Evolutionary conservation across 2,888 invertebrate genomes (phyloP), one percentile per base, ranked within the genome.

Genomic region (Gortyna flavago): DNA sequence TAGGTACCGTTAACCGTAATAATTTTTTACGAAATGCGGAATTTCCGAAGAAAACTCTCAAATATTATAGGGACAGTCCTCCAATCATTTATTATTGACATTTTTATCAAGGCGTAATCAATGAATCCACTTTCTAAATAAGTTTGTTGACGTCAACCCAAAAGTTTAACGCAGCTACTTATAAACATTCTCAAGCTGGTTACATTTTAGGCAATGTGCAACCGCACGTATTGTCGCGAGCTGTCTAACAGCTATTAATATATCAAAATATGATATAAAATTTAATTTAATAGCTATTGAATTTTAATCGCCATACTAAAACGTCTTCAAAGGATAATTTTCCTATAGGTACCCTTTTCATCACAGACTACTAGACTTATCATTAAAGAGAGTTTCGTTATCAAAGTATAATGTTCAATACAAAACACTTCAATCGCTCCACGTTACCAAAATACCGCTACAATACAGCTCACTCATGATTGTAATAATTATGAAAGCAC

Each of bases 401-500:
- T 75, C 57, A 29, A 29, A 29, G 25, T 48, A 62, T 48, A 41
- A 78, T 61, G 5, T 59, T 75, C 21, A 70, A 67, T 48, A 69
- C 35, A 69, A 71, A 74, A 62, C 32, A 35, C 44, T 75, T 77
- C 61, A 62, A 72, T 67, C 48, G 35, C 35, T 48, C 0, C 62
- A 67, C 65, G 69, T 71, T 72, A n/a, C 18, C 38, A 67, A 68
- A 79, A 78, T 57, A 77, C 38, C 29, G 41, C 48, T 38, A 80
- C 77, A 78, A 78, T 78, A 80, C 81, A 85, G 76, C 75, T 79
- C 73, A 57, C 75, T 72, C 62, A 71, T 29, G 61, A 72, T 80
- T 82, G 61, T 82, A 83, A 82, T 83, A 85, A 87, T 87, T 85
- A 87, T 77, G 77, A 80, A 79, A 79, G 67, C 67, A 80, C 77